Base-by-base conservation (phyloP, 1,140 invertebrate species). In the Lepidurus couesii region DNA sequence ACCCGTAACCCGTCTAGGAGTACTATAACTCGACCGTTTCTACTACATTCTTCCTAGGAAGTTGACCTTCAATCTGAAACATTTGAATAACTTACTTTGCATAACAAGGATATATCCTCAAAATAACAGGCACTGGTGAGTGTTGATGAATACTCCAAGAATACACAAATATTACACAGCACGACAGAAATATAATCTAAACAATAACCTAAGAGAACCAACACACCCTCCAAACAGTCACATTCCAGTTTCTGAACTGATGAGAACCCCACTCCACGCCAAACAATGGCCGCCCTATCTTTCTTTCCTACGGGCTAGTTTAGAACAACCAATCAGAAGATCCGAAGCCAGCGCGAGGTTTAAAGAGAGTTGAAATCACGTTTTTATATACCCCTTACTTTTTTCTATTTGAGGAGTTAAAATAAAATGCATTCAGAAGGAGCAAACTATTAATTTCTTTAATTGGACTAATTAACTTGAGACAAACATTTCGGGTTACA, bases 221-320 rank as follows among this genome's bases (percentile, higher is more conserved):
- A 21, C 53, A 65, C 47, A 16, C 53, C 53, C 53, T 65, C 53
- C 53, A 65, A 21, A 65, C 53, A 65, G 53, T 65, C 53, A 65
- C 53, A 65, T 65, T 65, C 53, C 53, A 16, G 21, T 65, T 65
- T 21, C 53, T 65, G 53, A 65, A 65, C 53, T 65, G 53, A 65
- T 65, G 53, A 21, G 53, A 65, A 65, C 53, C 53, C 53, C 16
- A 65, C 53, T 65, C 53, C 53, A 65, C 53, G 53, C 53, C 53
- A 65, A 65, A 65, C 53, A 65, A 65, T 65, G 53, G 53, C 53
- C 53, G 53, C 53, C 53, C 53, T 65, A 16, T 65, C 53, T 65
- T 21, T 65, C 53, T 13, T 65, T 65, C 53, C 53, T 21, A n/a
- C 16, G 6, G 53, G 53, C 53, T n/a, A 1, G 16, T 21, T n/a